Percentiles rank a stretch among this genome's conserved stretches.
phyloP scores from a whole-genome alignment of 2,888 invertebrate species.

The Halocaridina rubra region DNA sequence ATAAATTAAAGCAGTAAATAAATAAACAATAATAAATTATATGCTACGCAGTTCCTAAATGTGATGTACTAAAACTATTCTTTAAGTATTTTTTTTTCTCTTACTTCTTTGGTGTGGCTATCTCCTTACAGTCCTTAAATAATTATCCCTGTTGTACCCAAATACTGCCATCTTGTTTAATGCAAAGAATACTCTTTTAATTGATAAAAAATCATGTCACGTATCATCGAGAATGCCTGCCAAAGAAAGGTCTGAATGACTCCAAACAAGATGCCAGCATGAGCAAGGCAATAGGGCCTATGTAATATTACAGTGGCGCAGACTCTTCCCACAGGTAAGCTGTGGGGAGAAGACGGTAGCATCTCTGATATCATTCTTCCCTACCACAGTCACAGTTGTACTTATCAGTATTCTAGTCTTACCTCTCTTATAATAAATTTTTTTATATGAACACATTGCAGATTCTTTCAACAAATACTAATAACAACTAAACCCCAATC shows the following conservation, averaged over 20 bases:
- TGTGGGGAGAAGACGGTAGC: conserved; percentile 28
- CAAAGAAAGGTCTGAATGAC: conserved; percentile 42
- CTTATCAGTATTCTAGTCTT: background rate
- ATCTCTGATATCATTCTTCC: background rate
- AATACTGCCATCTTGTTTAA: conserved; percentile 55
- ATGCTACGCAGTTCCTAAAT: conserved; percentile 60
- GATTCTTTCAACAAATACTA: background rate
- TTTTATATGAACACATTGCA: background rate
- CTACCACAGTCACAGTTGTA: background rate
- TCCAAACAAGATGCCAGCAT: conserved; percentile 56
- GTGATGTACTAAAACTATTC: conserved; percentile 61
- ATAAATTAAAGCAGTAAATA: conserved; percentile 62
- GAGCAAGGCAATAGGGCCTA: conserved; percentile 59
- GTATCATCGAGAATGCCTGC: conserved; percentile 6
- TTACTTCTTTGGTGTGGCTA: conserved; percentile 63
- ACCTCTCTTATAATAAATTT: background rate
- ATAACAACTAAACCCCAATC: background rate
- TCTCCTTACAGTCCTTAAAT: conserved; percentile 52
- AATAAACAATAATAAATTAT: conserved; percentile 60
- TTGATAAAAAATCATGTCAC: conserved; percentile 13
- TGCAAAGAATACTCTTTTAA: conserved; percentile 22
- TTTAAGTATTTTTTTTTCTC: conserved; percentile 61
- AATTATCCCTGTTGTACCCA: conserved; percentile 60
- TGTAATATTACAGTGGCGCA: conserved; percentile 55
- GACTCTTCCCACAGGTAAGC: conserved; percentile 26